A percentile compares a stretch with the other conserved stretches of the same genome.
Evolutionary conservation across 1,140 invertebrate species (phyloP).

Genomic region (Zaprionus tsacasi): DNA sequence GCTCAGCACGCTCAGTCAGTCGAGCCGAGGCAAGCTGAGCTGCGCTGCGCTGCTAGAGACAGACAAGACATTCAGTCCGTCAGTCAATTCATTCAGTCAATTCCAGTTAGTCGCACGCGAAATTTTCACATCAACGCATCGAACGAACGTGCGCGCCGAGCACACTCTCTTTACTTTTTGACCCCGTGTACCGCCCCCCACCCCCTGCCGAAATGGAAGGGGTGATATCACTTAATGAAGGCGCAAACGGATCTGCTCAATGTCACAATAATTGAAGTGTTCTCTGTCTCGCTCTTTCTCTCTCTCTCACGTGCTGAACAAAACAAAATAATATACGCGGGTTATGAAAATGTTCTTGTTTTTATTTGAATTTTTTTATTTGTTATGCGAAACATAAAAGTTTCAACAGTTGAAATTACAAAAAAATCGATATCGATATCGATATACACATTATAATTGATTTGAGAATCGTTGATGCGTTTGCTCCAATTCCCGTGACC

Average conservation of each 20-base stretch:
- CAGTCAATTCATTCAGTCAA: constrained; percentile 42
- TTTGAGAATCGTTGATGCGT: constrained; percentile 66
- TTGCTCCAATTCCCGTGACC: constrained; percentile 58
- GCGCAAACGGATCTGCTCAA: constrained; percentile 8
- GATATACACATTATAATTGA: constrained; percentile 7
- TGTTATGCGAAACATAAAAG: constrained; percentile 13
- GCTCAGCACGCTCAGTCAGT: constrained; percentile 2
- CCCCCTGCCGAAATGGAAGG: background rate
- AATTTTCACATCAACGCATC: constrained; percentile 64
- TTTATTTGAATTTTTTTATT: constrained; percentile 19
- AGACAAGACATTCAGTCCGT: constrained; percentile 44
- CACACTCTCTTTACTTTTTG: constrained; percentile 4
- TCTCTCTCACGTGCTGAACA: too few relatives aligned
- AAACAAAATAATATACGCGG: background rate
- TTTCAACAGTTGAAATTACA: background rate
- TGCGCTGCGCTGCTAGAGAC: constrained; percentile 19
- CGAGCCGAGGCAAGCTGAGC: constrained; percentile 5
- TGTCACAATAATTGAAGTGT: constrained; percentile 10
- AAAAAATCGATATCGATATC: constrained; percentile 2
- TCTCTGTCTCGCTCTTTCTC: background rate
- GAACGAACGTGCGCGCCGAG: constrained; percentile 22
- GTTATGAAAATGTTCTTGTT: background rate
- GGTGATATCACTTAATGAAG: constrained; percentile 12
- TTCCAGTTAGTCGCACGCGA: constrained; percentile 59
- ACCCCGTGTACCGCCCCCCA: background rate